Evolutionary conservation across 2,888 invertebrate genomes (phyloP), one percentile per base, ranked within the genome.

Genomic region (Limenitis camilla): DNA sequence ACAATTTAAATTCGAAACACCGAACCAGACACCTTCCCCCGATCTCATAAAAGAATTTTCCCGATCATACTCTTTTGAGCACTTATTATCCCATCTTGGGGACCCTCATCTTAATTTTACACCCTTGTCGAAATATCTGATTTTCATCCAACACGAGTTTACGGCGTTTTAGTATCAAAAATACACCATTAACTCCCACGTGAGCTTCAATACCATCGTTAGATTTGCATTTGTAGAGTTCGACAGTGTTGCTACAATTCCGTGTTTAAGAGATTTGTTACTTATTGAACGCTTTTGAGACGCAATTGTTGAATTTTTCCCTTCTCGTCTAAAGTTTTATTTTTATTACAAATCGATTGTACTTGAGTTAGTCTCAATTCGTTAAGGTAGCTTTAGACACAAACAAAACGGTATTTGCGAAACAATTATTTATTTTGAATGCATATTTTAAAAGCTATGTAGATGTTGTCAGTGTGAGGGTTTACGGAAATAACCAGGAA

Each of bases 31-130:
- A 63, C 65, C 63, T 64, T 56, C 55, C 67, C 67, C 64, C 63
- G 65, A 66, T 64, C 60, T 61, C 60, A 62, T 69, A 71, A 71
- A 66, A 67, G 61, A 72, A 72, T 72, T 68, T 71, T 63, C 66
- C 58, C 64, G 65, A 71, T 67, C 62, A 61, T 64, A 63, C 68
- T 66, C 63, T 67, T 67, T 63, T 61, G 64, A 65, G 54, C 66
- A 61, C 67, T 66, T 71, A 70, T 70, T 68, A 71, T 71, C 63
- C 61, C 57, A 65, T 68, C 63, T 53, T 58, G 50, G 42, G 44
- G 35, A 62, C 61, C 68, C 68, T 61, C 57, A 54, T 50, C 19
- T 35, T 39, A 31, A 47, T 35, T 44, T 48, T 64, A 51, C 49
- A 58, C 66, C 69, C 54, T 61, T 70, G 68, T 68, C 69, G 38